Evolutionary conservation across 2,113 vertebrate genomes (phyloP), one percentile per base, ranked within the genome.

Genomic region (Solea senegalensis): DNA sequence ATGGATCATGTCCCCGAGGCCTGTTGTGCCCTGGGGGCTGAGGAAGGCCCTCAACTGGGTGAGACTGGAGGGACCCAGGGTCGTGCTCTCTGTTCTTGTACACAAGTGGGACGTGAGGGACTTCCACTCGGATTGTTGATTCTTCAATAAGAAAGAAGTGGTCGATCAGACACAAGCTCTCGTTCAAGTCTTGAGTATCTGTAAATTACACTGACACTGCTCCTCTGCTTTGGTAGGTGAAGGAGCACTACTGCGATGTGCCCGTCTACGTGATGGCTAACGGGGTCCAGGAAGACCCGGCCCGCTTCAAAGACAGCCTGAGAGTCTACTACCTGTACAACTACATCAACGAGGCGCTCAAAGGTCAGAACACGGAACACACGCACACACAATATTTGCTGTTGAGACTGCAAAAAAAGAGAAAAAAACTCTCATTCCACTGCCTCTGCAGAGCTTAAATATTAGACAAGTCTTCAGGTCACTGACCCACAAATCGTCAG

Each of bases 281-380:
- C 2, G 98, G 98, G 7, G 91, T 98, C 11, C 95, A 97, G 0
- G 97, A 97, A 44, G 94, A 93, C 63, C 92, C 86, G 0, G 92
- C 92, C 1, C 88, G 75, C 26, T 92, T 94, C 70, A 93, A 96
- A 0, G 98, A 99, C 86, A 92, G 89, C 34, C 81, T 99, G 49
- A 93, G 97, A 62, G 84, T 94, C 39, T 96, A 97, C 84, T 99
- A 99, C 82, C 83, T 97, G 65, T 92, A 96, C 84, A 97, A 93
- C 83, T 99, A 99, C 65, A 90, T 98, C 70, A 98, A 97, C 0
- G 98, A 99, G 85, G 98, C 95, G 21, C 94, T 99, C 34, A 99
- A 99, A 96, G 98, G 98, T 98, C 91, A 95, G 89, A 3, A 28
- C 3, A 16, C 26, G 95, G 88, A 3, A 21, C 3, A 16, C 26